Evolutionary conservation across 1,140 invertebrate genomes (phyloP).

Genomic region (Steinernema feltiae): DNA sequence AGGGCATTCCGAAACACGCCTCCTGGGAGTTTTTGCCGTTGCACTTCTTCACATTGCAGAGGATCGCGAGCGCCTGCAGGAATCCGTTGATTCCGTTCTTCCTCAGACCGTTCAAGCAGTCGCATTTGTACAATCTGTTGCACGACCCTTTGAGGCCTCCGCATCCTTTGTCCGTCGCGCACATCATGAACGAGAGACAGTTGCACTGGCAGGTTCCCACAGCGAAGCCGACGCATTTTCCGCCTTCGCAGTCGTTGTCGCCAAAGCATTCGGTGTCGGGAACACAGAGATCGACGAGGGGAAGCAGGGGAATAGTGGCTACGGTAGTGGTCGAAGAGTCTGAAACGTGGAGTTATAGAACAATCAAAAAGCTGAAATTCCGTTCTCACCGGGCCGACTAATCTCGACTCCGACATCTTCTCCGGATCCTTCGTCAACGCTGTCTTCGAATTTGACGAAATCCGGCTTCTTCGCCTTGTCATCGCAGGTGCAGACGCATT

Average conservation of each 20-base stretch:
- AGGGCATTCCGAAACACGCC: neutral
- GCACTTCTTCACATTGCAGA: neutral
- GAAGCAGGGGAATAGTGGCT: neutral
- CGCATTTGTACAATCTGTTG: neutral
- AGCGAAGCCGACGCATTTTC: neutral
- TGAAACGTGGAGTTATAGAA: neutral
- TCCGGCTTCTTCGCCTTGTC: neutral
- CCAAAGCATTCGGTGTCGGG: neutral
- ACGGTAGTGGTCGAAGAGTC: neutral
- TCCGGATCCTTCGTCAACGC: neutral
- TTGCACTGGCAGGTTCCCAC: neutral
- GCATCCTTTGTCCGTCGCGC: neutral
- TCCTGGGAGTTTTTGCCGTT: neutral
- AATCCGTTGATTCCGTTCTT: neutral
- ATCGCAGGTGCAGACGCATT: neutral
- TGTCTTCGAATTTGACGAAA: neutral
- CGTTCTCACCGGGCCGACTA: neutral
- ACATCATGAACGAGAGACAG: neutral
- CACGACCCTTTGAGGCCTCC: constrained; percentile 2
- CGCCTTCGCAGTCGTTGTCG: neutral
- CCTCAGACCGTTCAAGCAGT: neutral
- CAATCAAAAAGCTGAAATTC: neutral
- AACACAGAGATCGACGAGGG: neutral
- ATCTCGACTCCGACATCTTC: neutral
- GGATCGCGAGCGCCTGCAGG: neutral